Base-by-base conservation (phyloP, 2,888 invertebrate species). In the Phasia obesa region DNA sequence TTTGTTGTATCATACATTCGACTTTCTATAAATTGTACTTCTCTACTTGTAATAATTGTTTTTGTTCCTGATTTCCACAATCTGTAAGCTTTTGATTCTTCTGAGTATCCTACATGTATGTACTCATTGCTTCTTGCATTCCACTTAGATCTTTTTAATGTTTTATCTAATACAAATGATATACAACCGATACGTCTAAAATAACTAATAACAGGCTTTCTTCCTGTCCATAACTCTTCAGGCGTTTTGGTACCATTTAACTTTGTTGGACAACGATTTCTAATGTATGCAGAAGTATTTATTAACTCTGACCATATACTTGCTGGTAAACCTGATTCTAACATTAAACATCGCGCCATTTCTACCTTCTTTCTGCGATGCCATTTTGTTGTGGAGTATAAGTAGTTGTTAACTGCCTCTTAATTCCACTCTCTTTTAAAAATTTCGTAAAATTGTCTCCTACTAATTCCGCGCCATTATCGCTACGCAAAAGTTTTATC, bases 391-490 rank as follows among this genome's bases (percentile, higher is more conserved):
- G 64, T 15, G 27, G 64, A 5, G 31, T 64, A 17, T 64, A 64
- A 49, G 13, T 25, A 47, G 47, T 17, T 7, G 47, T 62, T 5
- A 62, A 27, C 27, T 47, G 47, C n/a, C 17, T 42, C 11, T 44
- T 60, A 25, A 53, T 25, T 25, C 51, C 51, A n/a, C 15, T n/a
- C 13, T 25, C 23, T 23, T 21, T 23, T 15, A 25, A 23, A 51
- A 23, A 23, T 11, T 51, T 21, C 23, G 23, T 23, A 25, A 83
- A 75, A 19, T 31, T 15, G n/a, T n/a, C n/a, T n/a, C n/a, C n/a
- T 25, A 49, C 27, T 13, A 67, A 76, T 31, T 79, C 78, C 4
- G 42, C 69, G 9, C 78, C 73, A 44, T 82, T 82, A 47, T 78
- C 82, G 11, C 59, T 75, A 31, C n/a, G n/a, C n/a, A n/a, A n/a